Evolutionary conservation across 2,797 vertebrate genomes (phyloP), one percentile per base, ranked within the genome.

Genomic region (Discoglossus pictus): DNA sequence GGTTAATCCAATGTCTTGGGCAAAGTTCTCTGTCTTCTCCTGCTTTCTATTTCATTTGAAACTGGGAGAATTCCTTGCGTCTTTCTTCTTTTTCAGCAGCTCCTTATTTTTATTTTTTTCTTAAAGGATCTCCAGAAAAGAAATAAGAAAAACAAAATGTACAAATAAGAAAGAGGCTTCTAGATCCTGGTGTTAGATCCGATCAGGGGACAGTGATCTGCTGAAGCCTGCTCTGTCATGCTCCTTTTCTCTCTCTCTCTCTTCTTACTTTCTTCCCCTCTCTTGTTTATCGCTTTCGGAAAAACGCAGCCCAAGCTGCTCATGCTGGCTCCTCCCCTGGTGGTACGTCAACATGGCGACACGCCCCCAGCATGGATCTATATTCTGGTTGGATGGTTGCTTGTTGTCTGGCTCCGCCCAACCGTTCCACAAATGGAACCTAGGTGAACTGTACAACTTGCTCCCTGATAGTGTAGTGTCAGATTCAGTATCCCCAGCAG

Each of bases 241-340:
- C 55, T 55, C 21, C 48, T 16, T 55, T n/a, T 47, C 36, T 15
- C 10, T 44, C 66, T 42, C 10, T 8, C 61, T 35, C 18, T 2
- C 25, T 24, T 61, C 63, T 61, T 59, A 56, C 72, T 68, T 62
- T 67, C 56, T 39, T 55, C 36, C 25, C 50, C 46, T 58, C 64
- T 63, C 72, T 68, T 56, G 66, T 59, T 68, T 68, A 64, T 68
- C 20, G 47, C 65, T 47, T 61, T 36, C 15, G 34, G 43, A 47
- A 20, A 59, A 54, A 23, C 17, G 42, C 65, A 47, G 24, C 62
- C 67, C 25, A 6, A 21, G 50, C 23, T 7, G 23, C 51, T 55
- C 60, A 17, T 43, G 40, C 39, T 61, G 31, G 53, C 61, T 53
- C 69, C 70, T 54, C 70, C 58, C 50, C 51, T 21, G 27, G 3